A percentile compares a stretch with the other conserved stretches of the same genome.
These are phyloP conservation scores for Lamellibrachia columna DNA, from an alignment of 2,888 invertebrate genomes.

Conservation along the genomic window DNA sequence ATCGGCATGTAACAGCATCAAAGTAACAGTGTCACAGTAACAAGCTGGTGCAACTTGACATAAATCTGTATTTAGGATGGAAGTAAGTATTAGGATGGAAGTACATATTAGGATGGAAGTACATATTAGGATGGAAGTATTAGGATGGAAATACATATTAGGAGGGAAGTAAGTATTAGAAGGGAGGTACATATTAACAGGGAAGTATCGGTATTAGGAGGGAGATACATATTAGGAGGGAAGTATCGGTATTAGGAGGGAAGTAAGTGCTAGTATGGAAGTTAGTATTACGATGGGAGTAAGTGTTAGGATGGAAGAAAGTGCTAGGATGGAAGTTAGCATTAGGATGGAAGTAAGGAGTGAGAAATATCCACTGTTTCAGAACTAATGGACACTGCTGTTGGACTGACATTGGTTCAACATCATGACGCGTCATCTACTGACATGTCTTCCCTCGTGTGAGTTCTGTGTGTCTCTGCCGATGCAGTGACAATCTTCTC, in stretches of 20 bases:
- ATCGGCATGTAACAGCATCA: too few relatives aligned
- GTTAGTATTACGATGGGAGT: background rate
- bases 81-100: background rate
- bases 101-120: too few relatives aligned
- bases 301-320: background rate
- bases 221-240: too few relatives aligned
- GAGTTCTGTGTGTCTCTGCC: background rate
- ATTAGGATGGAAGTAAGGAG: background rate
- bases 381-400: background rate
- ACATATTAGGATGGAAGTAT: too few relatives aligned
- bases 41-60: background rate
- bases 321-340: background rate
- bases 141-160: too few relatives aligned
- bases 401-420: background rate
- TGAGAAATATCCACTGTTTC: too few relatives aligned
- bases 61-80: background rate
- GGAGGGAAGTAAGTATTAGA: too few relatives aligned
- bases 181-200: too few relatives aligned
- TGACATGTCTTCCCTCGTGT: background rate
- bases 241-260: background rate
- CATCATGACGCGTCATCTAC: background rate
- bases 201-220: too few relatives aligned
- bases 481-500: conserved; percentile 47
- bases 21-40: too few relatives aligned
- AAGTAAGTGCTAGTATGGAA: background rate